Conservation (phyloP, 2,888 invertebrate genomes). For the Cephus pulcher region DNA sequence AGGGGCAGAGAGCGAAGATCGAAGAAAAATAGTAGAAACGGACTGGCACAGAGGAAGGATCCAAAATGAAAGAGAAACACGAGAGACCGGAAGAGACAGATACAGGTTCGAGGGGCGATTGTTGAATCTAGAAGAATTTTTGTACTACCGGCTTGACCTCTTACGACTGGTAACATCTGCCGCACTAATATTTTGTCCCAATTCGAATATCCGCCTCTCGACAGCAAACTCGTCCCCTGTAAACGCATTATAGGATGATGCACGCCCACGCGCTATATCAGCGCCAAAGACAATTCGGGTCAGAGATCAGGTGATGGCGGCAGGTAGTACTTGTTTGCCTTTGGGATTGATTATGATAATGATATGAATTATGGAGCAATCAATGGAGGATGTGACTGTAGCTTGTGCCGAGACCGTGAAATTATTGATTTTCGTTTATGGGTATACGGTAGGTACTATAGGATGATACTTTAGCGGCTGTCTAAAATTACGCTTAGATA, state of each 20-base stretch:
- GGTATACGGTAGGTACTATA: not conserved
- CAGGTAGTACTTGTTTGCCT: conserved; percentile 20
- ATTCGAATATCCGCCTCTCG: not conserved
- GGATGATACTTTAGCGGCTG: not conserved
- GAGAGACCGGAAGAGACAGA: not conserved
- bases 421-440: conserved; percentile 50
- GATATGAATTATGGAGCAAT: conserved; percentile 25
- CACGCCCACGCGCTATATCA: not conserved
- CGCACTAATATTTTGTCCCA: not conserved
- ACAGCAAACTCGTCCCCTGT: not conserved
- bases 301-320: conserved; percentile 28
- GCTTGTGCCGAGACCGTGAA: conserved; percentile 34
- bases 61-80: not conserved
- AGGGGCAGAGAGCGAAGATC: not conserved
- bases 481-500: not conserved
- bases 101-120: not conserved
- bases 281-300: not conserved
- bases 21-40: not conserved
- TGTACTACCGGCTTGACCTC: not conserved
- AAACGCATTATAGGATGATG: not conserved
- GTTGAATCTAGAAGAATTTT: not conserved
- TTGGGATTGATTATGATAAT: conserved; percentile 32
- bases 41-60: not conserved
- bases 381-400: not conserved
- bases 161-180: not conserved